phyloP scores from a whole-genome alignment of 1,140 invertebrate genomes.

The Centruroides sculpturatus region DNA sequence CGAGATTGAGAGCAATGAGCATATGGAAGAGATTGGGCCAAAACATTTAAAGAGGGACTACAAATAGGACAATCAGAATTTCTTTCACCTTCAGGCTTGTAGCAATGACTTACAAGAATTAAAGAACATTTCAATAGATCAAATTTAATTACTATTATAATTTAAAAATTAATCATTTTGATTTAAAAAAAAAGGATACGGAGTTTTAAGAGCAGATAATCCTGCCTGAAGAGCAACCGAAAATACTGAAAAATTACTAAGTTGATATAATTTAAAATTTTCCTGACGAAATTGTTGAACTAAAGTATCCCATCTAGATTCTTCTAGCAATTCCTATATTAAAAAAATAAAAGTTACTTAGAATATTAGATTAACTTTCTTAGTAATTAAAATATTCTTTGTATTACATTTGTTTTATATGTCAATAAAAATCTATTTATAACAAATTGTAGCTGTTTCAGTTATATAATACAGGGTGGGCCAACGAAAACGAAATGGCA shows the following conservation, averaged over 20 bases:
- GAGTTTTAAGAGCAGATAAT: constrained; percentile 87
- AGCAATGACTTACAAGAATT: constrained; percentile 28
- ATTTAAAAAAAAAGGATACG: constrained; percentile 23
- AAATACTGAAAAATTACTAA: constrained; percentile 79
- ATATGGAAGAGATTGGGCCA: constrained; percentile 75
- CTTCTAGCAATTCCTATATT: constrained; percentile 43
- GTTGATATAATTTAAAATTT: constrained; percentile 84
- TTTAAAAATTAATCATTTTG: background rate
- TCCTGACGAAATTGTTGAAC: constrained; percentile 83
- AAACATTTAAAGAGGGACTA: constrained; percentile 65
- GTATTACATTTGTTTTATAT: no score
- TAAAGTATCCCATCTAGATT: constrained; percentile 59
- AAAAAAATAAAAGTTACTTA: constrained; percentile 14
- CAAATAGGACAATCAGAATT: constrained; percentile 91
- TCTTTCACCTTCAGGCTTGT: constrained; percentile 29
- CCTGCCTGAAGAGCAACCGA: constrained; percentile 82
- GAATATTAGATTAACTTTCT: background rate
- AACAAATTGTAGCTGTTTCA: no score
- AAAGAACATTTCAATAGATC: background rate
- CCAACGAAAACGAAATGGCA: no score
- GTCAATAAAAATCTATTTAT: no score
- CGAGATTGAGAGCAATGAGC: constrained; percentile 92
- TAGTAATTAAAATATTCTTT: no score
- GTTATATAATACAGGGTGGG: no score
- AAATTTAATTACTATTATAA: background rate